phyloP scores from a whole-genome alignment of 2,113 vertebrate species.

The Nicator chloris region DNA sequence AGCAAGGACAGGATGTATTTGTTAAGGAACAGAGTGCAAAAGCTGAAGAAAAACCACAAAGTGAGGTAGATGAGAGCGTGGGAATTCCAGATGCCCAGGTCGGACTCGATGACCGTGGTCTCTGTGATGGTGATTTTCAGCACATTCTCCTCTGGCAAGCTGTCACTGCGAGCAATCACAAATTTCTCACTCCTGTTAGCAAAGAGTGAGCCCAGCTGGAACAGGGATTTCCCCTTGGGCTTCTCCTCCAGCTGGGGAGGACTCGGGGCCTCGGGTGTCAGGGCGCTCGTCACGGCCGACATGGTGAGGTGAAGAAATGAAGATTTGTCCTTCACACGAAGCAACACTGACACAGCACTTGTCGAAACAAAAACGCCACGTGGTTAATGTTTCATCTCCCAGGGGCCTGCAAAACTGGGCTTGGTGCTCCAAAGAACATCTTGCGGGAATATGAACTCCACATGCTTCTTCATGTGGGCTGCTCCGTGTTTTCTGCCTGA shows the following conservation, averaged over 20 bases:
- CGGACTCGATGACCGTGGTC: conserved; percentile 89
- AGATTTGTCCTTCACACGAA: background rate
- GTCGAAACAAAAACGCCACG: fast-evolving
- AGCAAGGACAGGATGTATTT: conserved; percentile 94
- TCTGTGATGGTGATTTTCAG: conserved; percentile 92
- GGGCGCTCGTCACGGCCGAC: background rate
- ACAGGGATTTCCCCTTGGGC: conserved; percentile 21
- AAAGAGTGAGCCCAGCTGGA: conserved; percentile 69
- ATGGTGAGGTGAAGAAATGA: conserved; percentile 12
- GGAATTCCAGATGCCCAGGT: conserved; percentile 85
- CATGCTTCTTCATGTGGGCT: background rate
- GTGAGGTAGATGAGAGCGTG: conserved; percentile 83
- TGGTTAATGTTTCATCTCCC: background rate
- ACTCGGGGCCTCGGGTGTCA: background rate
- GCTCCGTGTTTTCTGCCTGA: background rate
- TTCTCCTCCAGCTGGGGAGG: conserved; percentile 26
- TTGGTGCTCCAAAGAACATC: background rate
- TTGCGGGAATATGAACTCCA: background rate
- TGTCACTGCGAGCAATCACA: conserved; percentile 78
- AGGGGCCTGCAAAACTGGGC: background rate
- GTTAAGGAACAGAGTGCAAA: conserved; percentile 97
- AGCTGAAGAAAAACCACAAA: conserved; percentile 97
- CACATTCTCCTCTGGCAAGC: conserved; percentile 80
- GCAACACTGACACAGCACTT: background rate
- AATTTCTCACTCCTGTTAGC: conserved; percentile 77